A percentile compares a stretch with the other conserved stretches of the same genome.
phyloP scores from a whole-genome alignment of 2,888 invertebrate species.

The Perdita meconis region DNA sequence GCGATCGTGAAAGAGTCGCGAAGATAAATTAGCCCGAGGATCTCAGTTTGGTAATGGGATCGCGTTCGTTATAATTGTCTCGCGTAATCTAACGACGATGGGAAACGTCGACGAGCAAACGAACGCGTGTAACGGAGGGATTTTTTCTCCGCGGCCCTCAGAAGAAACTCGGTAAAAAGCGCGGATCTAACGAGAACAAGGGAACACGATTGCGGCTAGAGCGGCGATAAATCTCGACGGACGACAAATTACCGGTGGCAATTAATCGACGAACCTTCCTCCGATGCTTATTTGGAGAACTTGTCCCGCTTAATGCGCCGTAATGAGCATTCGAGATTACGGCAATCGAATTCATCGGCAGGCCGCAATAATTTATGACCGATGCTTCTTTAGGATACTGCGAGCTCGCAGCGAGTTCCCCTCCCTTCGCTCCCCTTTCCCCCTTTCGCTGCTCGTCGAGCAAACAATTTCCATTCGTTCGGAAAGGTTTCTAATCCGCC shows the following conservation, averaged over 20 bases:
- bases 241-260: conserved; percentile 62
- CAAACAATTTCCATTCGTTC: conserved; percentile 72
- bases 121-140: conserved; percentile 26
- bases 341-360: conserved; percentile 58
- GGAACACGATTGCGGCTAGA: conserved; percentile 33
- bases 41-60: background rate
- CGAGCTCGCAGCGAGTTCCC: conserved; percentile 3
- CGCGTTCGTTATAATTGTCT: conserved; percentile 22
- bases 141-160: conserved; percentile 3
- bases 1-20: background rate
- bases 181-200: conserved; percentile 23
- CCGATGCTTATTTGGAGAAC: conserved; percentile 60
- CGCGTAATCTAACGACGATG: conserved; percentile 14
- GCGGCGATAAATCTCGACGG: conserved; percentile 42
- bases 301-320: conserved; percentile 61
- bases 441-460: conserved; percentile 24
- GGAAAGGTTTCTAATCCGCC: conserved; percentile 72
- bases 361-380: conserved; percentile 58
- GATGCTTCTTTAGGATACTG: conserved; percentile 48
- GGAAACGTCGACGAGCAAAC: conserved; percentile 4
- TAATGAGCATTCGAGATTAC: conserved; percentile 64
- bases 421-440: background rate
- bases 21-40: background rate
- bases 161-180: background rate
- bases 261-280: conserved; percentile 54